Percentiles rank a stretch among this genome's conserved stretches.
These are phyloP conservation scores for Anastatus disparis DNA, from an alignment of 1,140 invertebrate genomes.

Conservation along the genomic window DNA sequence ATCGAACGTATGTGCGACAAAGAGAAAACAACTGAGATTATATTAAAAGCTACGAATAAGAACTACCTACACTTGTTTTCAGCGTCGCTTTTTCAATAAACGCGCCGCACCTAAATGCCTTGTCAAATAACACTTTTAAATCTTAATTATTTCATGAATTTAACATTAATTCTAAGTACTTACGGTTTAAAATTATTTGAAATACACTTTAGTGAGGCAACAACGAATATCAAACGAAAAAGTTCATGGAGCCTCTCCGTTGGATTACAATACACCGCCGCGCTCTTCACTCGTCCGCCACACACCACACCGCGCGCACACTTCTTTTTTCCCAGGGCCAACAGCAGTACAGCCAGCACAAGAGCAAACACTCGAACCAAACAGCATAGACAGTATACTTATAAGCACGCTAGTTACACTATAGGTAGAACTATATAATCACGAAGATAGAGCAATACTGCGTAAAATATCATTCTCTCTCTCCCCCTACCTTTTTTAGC, in stretches of 20 bases:
- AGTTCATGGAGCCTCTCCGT: constrained; percentile 34
- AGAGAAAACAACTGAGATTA: too few species aligned
- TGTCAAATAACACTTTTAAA: too few species aligned
- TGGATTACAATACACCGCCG: not conserved
- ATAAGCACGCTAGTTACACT: not conserved
- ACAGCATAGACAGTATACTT: not conserved
- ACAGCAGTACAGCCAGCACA: not conserved
- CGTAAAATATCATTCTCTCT: too few species aligned
- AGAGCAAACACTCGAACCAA: not conserved
- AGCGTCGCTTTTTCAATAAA: too few species aligned
- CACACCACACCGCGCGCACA: constrained; percentile 1
- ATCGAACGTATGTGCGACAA: too few species aligned
- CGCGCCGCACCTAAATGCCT: too few species aligned
- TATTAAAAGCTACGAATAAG: too few species aligned
- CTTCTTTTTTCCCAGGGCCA: constrained; percentile 24
- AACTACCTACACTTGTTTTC: too few species aligned
- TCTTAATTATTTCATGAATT: too few species aligned
- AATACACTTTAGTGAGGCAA: too few species aligned
- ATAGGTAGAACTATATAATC: not conserved
- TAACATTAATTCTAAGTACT: constrained; percentile 9
- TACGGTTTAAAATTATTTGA: constrained; percentile 13
- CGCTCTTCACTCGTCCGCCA: not conserved
- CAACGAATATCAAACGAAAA: constrained; percentile 26
- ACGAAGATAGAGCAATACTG: too few species aligned
- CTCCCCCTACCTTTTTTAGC: too few species aligned